A percentile compares a stretch with the other conserved stretches of the same genome.
phyloP scores from a whole-genome alignment of 2,113 vertebrate genomes.

The Misgurnus anguillicaudatus region DNA sequence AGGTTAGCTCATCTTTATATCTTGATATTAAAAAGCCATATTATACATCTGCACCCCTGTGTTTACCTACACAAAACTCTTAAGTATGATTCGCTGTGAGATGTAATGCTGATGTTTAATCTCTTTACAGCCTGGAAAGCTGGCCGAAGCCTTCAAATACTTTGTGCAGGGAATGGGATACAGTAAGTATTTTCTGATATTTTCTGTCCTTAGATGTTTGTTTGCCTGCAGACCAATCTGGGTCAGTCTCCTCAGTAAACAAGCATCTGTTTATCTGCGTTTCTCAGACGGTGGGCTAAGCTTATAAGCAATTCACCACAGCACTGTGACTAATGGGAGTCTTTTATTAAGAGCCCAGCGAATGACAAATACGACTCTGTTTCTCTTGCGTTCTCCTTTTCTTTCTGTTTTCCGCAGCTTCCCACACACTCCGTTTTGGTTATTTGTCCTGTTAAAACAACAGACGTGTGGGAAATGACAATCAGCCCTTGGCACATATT shows the following conservation, averaged over 20 bases:
- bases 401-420: background rate
- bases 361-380: slow-evolving; percentile 5
- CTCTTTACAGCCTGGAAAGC: slow-evolving; percentile 75
- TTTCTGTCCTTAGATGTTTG: slow-evolving; percentile 4
- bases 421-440: slow-evolving; percentile 37
- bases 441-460: slow-evolving; percentile 46
- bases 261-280: slow-evolving; percentile 8
- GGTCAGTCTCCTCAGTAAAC: slow-evolving; percentile 26
- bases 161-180: slow-evolving; percentile 84
- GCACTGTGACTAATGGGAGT: slow-evolving; percentile 33
- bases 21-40: background rate
- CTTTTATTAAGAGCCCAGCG: slow-evolving; percentile 16
- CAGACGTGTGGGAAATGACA: slow-evolving; percentile 62
- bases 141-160: slow-evolving; percentile 82
- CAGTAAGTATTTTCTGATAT: slow-evolving; percentile 70
- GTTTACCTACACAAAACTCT: background rate
- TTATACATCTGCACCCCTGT: background rate
- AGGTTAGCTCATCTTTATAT: slow-evolving; percentile 76
- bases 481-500: slow-evolving; percentile 48
- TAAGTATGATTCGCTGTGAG: background rate
- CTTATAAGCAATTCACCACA: slow-evolving; percentile 18
- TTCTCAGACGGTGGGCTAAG: background rate
- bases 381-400: slow-evolving; percentile 7
- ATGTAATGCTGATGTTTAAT: background rate
- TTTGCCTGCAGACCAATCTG: slow-evolving; percentile 17